Conservation (phyloP, 2,888 invertebrate genomes). For the Drosophila sordidula region DNA sequence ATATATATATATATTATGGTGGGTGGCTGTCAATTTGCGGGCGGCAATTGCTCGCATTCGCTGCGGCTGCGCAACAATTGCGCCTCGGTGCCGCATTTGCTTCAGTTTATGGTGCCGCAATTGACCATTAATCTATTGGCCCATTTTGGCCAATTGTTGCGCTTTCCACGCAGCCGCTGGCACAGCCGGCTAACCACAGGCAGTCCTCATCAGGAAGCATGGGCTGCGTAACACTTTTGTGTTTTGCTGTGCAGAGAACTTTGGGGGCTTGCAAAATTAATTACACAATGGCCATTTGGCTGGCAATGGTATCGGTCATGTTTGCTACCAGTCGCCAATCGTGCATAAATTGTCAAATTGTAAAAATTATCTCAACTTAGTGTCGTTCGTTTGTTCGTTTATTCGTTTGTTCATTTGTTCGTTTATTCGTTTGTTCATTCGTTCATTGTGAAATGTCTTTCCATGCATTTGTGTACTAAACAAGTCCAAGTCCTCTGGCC, state of each 20-base stretch:
- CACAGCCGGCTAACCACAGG: slow-evolving; percentile 53
- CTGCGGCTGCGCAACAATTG: too few relatives aligned
- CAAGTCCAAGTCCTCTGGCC: slow-evolving; percentile 48
- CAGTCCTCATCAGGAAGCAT: slow-evolving; percentile 75
- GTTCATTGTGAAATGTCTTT: slow-evolving; percentile 74
- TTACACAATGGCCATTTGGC: slow-evolving; percentile 68
- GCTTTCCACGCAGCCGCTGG: slow-evolving; percentile 31
- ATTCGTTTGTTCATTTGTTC: slow-evolving; percentile 12
- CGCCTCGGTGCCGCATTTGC: slow-evolving; percentile 13
- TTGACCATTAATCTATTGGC: slow-evolving; percentile 59
- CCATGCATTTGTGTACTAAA: slow-evolving; percentile 65
- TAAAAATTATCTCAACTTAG: slow-evolving; percentile 80
- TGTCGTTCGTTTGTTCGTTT: slow-evolving; percentile 50
- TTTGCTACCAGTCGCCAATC: slow-evolving; percentile 60
- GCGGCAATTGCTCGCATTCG: background rate
- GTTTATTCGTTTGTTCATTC: slow-evolving; percentile 28
- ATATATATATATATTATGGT: slow-evolving; percentile 10
- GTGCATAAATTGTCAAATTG: slow-evolving; percentile 82
- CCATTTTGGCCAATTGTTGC: slow-evolving; percentile 52
- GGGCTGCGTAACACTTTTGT: slow-evolving; percentile 61
- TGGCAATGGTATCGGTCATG: slow-evolving; percentile 19
- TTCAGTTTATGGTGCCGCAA: slow-evolving; percentile 19
- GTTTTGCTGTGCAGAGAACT: slow-evolving; percentile 52
- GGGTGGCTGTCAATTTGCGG: slow-evolving; percentile 33
- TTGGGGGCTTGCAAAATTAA: slow-evolving; percentile 68